Evolutionary conservation across 2,797 vertebrate species (phyloP), one percentile per base, ranked within the genome.

Genomic region (Lepus oiostolus): DNA sequence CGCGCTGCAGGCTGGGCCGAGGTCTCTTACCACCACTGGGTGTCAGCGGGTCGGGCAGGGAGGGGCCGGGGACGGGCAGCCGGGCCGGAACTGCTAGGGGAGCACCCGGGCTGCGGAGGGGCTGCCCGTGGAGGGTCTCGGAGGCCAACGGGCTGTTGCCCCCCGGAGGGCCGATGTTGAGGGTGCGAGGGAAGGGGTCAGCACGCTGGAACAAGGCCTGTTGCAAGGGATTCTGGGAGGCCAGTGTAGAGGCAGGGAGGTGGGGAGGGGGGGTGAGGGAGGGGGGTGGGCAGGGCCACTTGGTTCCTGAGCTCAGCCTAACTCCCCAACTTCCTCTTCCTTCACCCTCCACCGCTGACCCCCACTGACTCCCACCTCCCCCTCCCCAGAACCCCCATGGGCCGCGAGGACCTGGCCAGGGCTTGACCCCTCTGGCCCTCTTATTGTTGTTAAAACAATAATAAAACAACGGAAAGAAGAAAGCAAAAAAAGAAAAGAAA

Each of bases 401-500:
- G 88, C 90, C 95, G 2, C 95, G 94, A 96, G 92, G 89, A 96
- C 97, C 96, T 96, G 94, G 95, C 92, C 97, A 97, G 96, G 93
- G 93, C 94, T 94, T 90, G 90, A 94, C 26, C 93, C 96, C 95
- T 95, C 96, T 96, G 96, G 84, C 96, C 95, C 77, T 95, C 86
- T 97, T 97, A 96, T 96, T 97, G 96, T 96, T 94, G 95, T 97
- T 97, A 95, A 97, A 97, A 97, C 97, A 97, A 97, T 97, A 97
- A 97, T 96, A 96, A 97, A 97, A 96, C 91, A 97, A 97, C 92
- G 10, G 95, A 97, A 97, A 97, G 96, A 97, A 97, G 96, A 97
- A 97, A 97, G 95, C 86, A 97, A 97, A 97, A 97, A 97, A 97
- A 96, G 92, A 95, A 97, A 97, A 97, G 96, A 96, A 97, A 97